phyloP scores from a whole-genome alignment of 2,888 invertebrate species.

The Machimus atricapillus region DNA sequence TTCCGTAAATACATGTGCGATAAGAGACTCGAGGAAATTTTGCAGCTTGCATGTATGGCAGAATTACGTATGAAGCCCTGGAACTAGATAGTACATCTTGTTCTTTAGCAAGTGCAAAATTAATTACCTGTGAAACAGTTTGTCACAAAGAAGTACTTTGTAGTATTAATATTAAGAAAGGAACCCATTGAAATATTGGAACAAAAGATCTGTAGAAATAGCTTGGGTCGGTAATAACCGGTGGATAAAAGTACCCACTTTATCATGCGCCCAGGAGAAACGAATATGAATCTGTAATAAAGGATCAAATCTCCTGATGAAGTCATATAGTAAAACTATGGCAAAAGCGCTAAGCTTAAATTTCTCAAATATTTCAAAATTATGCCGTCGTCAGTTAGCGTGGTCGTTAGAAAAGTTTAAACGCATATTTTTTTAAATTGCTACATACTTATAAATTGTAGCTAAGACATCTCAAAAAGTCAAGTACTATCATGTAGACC shows the following conservation, averaged over 20 bases:
- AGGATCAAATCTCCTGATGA: too few species aligned
- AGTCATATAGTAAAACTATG: too few species aligned
- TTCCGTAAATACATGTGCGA: not conserved
- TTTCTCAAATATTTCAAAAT: too few species aligned
- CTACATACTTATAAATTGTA: too few species aligned
- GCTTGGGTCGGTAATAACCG: not conserved
- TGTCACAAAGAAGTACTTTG: not conserved
- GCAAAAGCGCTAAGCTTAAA: too few species aligned
- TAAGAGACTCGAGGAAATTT: not conserved
- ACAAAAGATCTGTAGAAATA: not conserved
- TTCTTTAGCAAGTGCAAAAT: not conserved
- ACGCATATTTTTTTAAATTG: too few species aligned
- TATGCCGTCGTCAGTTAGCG: too few species aligned
- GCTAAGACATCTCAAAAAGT: too few species aligned
- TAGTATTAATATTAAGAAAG: not conserved
- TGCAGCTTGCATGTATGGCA: not conserved
- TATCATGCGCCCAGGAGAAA: not conserved
- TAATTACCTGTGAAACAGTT: not conserved
- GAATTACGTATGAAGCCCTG: not conserved
- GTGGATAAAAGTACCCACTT: not conserved
- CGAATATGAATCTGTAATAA: too few species aligned
- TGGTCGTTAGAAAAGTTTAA: too few species aligned
- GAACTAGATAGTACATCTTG: not conserved
- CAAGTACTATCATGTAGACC: too few species aligned
- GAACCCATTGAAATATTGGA: not conserved